Evolutionary conservation across 2,797 vertebrate genomes (phyloP).

Genomic region (Coccyzus lansbergi): DNA sequence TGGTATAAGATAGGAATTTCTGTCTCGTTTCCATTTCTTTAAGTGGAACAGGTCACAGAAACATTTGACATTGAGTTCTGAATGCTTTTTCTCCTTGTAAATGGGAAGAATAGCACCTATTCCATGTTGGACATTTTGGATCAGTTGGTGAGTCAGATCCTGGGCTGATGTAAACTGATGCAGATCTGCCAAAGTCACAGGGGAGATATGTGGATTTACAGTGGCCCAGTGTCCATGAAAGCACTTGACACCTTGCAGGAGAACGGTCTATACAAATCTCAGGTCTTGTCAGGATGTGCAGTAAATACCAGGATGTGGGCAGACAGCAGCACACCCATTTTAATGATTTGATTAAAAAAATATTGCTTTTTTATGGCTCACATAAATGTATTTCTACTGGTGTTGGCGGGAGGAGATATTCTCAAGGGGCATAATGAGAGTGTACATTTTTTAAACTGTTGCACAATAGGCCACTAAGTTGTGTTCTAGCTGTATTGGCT

Average conservation of each 20-base stretch:
- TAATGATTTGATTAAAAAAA: conserved; percentile 42
- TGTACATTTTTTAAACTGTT: conserved; percentile 18
- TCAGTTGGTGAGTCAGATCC: neutral
- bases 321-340: conserved; percentile 13
- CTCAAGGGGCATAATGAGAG: conserved; percentile 4
- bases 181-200: neutral
- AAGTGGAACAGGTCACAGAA: neutral
- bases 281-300: conserved; percentile 9
- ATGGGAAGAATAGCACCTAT: neutral
- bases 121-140: neutral
- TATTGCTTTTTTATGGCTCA: conserved; percentile 1
- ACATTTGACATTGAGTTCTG: neutral
- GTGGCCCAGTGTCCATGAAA: neutral
- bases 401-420: neutral
- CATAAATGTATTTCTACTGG: conserved; percentile 33
- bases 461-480: conserved; percentile 29
- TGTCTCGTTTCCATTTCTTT: neutral
- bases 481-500: conserved; percentile 44
- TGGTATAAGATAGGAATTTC: conserved; percentile 6
- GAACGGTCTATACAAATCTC: neutral
- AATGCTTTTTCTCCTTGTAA: neutral
- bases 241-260: conserved; percentile 29
- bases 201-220: neutral
- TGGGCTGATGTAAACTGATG: neutral
- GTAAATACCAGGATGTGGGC: conserved; percentile 36